Base-by-base conservation (phyloP, 2,113 vertebrate species). In the Nothocercus nigrocapillus region DNA sequence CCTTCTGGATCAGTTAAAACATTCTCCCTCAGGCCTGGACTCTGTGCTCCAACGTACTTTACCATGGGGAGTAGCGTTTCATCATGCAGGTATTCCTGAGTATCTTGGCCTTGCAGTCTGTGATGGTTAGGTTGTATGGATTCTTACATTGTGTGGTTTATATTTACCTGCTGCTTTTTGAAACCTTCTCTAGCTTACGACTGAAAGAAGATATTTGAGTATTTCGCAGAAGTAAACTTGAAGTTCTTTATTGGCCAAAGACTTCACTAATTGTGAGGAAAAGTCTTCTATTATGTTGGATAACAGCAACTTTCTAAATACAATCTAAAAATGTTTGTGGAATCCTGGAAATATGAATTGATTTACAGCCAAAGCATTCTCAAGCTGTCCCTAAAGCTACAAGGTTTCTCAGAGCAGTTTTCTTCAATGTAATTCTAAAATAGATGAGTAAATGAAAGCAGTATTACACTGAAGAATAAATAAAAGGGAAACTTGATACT, bases 61-160 rank as follows among this genome's bases (percentile, higher is more conserved):
- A 74, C 99, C 98, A 0, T 99, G 98, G 98, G 99, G 99, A 25
- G 99, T 99, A 80, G 99, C 98, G 30, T 99, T 99, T 97, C 99
- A 99, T 95, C 99, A 99, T 83, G 99, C 99, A 95, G 99, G 99
- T 99, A 99, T 75, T 85, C 36, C 36, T n/a, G 70, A 83, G 6
- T 45, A 32, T 36, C 42, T 81, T 53, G 15, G 13, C 58, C 66
- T 90, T 73, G 69, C 56, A 53, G 76, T 85, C 74, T 68, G 25
- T 82, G 70, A n/a, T 68, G 24, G 11, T 69, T 16, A 49, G 64
- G 34, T 62, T 24, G 40, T 30, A 36, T 7, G n/a, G n/a, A 7
- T 80, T 73, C 28, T 69, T 91, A 66, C 89, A 51, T 75, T 54
- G 30, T 38, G 27, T 30, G 54, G 54, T 56, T 56, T 56, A 25